Conservation (phyloP, 2,797 vertebrate genomes). For the Silurus aristotelis region DNA sequence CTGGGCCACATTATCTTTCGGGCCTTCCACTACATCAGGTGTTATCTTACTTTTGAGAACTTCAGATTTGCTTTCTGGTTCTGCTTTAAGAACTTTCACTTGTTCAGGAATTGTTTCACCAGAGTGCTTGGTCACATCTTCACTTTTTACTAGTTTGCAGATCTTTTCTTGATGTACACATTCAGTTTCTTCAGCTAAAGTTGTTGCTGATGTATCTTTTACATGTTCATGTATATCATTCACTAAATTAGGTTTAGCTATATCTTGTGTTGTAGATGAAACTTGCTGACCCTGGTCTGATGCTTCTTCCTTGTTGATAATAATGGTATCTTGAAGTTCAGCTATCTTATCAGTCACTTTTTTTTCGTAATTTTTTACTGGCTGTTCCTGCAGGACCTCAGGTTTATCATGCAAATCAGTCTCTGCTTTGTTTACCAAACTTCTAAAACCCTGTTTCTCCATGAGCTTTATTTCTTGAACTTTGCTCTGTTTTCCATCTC, state of each 20-base stretch:
- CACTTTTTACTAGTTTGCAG: constrained; percentile 5
- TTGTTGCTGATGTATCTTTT: constrained; percentile 20
- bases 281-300: neutral
- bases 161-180: constrained; percentile 37
- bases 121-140: constrained; percentile 21
- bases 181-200: constrained; percentile 23
- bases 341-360: constrained; percentile 29
- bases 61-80: constrained; percentile 12
- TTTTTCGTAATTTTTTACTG: constrained; percentile 17
- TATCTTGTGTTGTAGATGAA: constrained; percentile 16
- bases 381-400: constrained; percentile 12
- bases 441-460: neutral
- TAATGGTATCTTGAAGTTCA: constrained; percentile 34
- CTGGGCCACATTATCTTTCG: neutral
- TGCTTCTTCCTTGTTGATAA: constrained; percentile 17
- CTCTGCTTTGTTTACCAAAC: neutral
- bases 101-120: neutral
- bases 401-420: constrained; percentile 14
- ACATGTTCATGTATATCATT: neutral
- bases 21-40: constrained; percentile 13
- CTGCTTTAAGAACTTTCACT: constrained; percentile 4
- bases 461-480: constrained; percentile 6
- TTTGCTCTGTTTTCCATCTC: constrained; percentile 9
- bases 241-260: constrained; percentile 6
- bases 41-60: neutral